Evolutionary conservation across 1,140 invertebrate genomes (phyloP), one percentile per base, ranked within the genome.

Genomic region (Drosophila eugracilis): DNA sequence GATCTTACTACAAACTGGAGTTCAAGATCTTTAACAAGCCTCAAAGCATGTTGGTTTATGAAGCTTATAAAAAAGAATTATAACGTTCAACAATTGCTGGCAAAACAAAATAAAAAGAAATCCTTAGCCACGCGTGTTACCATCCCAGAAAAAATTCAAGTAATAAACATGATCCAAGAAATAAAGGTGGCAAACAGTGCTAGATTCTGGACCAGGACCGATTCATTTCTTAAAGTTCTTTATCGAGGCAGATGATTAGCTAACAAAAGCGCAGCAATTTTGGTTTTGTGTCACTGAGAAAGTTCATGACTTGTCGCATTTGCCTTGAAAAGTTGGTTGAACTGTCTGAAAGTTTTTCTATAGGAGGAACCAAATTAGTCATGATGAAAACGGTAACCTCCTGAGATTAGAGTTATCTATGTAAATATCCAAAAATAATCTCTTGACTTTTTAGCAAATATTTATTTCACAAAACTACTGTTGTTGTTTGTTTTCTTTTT

Each of bases 301-400:
- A 62, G 69, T 63, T 65, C 49, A 50, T 9, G n/a, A 44, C 14
- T 14, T 36, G 22, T 22, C 22, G n/a, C 36, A 15, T 55, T 75
- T 50, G 12, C 72, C 72, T 75, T 75, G 71, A 37, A 28, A 15
- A 66, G 71, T 75, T 75, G 45, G 2, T 50, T 75, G 72, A 75
- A 75, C 72, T 75, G 44, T 42, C 24, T 30, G 21, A 21, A 47
- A 42, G 12, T 49, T 34, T 44, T 36, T 24, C 7, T 32, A 9
- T 4, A 15, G 6, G 19, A 15, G 1, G 7, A 3, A 58, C 32
- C 15, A 17, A 41, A 36, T 44, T 36, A 28, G 32, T 39, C 30
- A 14, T 32, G 21, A 19, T 19, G 9, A 42, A 39, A 59, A 50
- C 28, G 15, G 26, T 54, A 47, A 34, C 42, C 28, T 21, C 48